Percentiles rank a stretch among this genome's conserved stretches.
Evolutionary conservation across 2,113 vertebrate genomes (phyloP).

Genomic region (Penelope pileata): DNA sequence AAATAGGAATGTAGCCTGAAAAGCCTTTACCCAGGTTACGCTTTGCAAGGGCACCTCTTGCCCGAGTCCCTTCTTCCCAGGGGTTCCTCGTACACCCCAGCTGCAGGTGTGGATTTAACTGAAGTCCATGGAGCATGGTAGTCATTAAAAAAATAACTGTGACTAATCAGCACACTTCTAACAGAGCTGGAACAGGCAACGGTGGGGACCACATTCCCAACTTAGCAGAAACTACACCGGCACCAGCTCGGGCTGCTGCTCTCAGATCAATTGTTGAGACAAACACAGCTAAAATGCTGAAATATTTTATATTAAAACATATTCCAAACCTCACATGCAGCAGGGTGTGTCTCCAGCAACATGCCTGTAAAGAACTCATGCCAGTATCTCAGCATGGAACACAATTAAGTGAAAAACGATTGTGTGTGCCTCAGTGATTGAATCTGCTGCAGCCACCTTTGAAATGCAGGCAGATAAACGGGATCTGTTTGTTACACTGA

Average conservation of each 20-base stretch:
- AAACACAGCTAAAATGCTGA: accelerated
- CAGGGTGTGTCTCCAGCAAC: background rate
- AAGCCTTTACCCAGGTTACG: background rate
- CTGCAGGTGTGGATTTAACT: too few species aligned
- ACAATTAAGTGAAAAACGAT: background rate
- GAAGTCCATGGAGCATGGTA: accelerated
- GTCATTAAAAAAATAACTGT: background rate
- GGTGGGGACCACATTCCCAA: background rate
- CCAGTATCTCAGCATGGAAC: background rate
- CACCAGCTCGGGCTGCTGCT: background rate
- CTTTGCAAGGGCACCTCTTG: background rate
- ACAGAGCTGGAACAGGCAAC: background rate
- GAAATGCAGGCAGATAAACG: background rate
- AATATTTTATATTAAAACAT: background rate
- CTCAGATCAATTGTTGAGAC: too few species aligned
- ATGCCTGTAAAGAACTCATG: background rate
- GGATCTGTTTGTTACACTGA: background rate
- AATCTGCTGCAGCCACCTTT: background rate
- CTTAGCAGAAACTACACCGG: background rate
- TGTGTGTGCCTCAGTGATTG: background rate
- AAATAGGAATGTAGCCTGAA: background rate
- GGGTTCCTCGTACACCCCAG: background rate
- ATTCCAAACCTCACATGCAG: too few species aligned
- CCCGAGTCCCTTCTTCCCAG: background rate
- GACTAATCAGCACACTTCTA: background rate